Conservation (phyloP, 2,113 vertebrate genomes). For the Euleptes europaea region DNA sequence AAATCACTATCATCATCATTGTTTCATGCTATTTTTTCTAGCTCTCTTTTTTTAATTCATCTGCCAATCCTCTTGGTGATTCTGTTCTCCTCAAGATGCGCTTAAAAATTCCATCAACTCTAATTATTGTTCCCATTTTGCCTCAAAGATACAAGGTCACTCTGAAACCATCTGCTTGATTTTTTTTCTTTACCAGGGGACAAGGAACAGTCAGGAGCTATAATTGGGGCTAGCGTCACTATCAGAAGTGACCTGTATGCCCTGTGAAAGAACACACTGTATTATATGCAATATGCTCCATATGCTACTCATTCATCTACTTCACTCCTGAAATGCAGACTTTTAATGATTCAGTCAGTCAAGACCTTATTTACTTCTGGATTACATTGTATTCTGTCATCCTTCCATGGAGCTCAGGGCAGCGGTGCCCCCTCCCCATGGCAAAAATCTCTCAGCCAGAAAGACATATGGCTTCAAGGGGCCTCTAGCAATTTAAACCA, state of each 20-base stretch:
- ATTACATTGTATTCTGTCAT: neutral
- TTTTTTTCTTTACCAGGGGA: constrained; percentile 28
- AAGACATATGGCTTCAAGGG: neutral
- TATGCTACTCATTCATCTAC: constrained; percentile 53
- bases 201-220: constrained; percentile 46
- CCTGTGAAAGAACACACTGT: constrained; percentile 45
- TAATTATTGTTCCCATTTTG: constrained; percentile 59
- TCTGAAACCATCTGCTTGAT: constrained; percentile 59
- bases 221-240: constrained; percentile 15
- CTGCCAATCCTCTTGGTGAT: constrained; percentile 54
- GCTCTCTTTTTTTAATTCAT: constrained; percentile 54
- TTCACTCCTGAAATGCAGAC: constrained; percentile 55
- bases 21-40: constrained; percentile 38
- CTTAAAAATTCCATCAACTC: constrained; percentile 34
- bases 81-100: constrained; percentile 53
- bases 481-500: neutral
- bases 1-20: constrained; percentile 57
- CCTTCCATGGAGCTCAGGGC: neutral
- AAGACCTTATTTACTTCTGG: constrained; percentile 37
- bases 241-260: constrained; percentile 50
- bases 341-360: constrained; percentile 33
- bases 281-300: neutral
- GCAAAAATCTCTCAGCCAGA: too few relatives aligned
- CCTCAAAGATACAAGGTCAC: constrained; percentile 53
- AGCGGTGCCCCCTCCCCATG: too few relatives aligned